phyloP scores from a whole-genome alignment of 1,140 invertebrate species.

The Aphaenogaster rudis region DNA sequence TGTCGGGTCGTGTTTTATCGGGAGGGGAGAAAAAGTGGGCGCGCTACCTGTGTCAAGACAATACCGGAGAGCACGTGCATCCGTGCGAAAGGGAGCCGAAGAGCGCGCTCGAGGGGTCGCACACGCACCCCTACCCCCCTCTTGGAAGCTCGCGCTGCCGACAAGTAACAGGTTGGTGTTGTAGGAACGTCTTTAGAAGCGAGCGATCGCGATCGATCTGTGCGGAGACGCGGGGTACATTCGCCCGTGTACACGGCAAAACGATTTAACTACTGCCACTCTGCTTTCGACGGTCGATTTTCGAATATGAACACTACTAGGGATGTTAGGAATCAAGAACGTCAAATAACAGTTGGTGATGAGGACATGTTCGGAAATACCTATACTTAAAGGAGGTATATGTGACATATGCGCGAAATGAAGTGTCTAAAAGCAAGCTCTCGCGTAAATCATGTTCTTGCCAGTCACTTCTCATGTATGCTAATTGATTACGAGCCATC shows the following conservation, averaged over 20 bases:
- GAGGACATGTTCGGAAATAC: neutral
- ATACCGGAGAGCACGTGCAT: slow-evolving; percentile 58
- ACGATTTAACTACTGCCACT: neutral
- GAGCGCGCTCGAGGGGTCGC: slow-evolving; percentile 67
- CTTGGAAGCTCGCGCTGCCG: slow-evolving; percentile 69
- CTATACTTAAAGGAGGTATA: neutral
- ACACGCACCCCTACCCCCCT: slow-evolving; percentile 66
- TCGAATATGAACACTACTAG: neutral
- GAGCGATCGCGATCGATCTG: slow-evolving; percentile 43
- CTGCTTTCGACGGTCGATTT: neutral
- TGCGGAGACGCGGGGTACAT: too few relatives aligned
- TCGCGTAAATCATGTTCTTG: neutral
- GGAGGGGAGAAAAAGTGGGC: slow-evolving; percentile 2
- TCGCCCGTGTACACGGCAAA: neutral
- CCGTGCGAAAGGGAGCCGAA: slow-evolving; percentile 52
- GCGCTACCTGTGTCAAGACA: slow-evolving; percentile 35
- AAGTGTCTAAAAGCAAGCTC: neutral
- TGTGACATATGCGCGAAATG: neutral
- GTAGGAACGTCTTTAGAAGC: slow-evolving; percentile 52
- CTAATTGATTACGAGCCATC: neutral
- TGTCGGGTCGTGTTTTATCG: neutral
- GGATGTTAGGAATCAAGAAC: neutral
- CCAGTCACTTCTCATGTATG: neutral
- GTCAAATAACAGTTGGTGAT: neutral
- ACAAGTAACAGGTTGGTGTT: slow-evolving; percentile 86